Evolutionary conservation across 37 sponge, comb jelly and placozoan genomes (phyloP).

Genomic region (Diacarnus erythraeanus): DNA sequence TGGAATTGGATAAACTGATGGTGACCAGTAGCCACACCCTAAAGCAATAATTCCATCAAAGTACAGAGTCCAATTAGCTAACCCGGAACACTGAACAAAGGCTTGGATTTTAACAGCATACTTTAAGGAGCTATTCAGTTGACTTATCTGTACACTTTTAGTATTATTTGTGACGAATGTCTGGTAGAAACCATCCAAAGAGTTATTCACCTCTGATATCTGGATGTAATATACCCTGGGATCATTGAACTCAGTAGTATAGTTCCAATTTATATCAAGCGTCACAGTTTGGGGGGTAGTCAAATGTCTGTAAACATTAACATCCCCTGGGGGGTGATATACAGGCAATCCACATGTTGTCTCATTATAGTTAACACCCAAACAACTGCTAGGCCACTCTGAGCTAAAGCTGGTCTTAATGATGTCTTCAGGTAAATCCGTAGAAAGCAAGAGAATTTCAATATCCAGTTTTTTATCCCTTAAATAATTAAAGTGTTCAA

Average conservation of each 20-base stretch:
- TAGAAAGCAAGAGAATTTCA: neutral
- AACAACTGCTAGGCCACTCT: slow-evolving; percentile 1
- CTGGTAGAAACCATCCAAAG: neutral
- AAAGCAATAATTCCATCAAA: neutral
- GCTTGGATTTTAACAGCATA: neutral
- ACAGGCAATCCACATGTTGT: neutral
- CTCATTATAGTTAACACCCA: neutral
- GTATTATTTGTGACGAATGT: neutral
- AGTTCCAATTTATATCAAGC: neutral
- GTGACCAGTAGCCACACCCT: neutral
- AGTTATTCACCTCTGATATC: neutral
- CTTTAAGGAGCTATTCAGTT: neutral
- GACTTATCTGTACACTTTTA: neutral
- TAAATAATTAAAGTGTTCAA: neutral
- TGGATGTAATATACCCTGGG: neutral
- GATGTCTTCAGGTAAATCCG: neutral
- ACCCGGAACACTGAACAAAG: neutral
- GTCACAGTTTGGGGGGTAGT: neutral
- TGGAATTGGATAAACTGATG: neutral
- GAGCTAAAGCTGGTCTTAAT: neutral
- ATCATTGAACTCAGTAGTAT: neutral
- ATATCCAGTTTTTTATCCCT: neutral
- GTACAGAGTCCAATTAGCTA: neutral
- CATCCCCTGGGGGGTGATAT: neutral
- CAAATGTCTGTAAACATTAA: neutral